Conservation (phyloP, 2,797 vertebrate genomes). For the Arctocebus calabarensis region DNA sequence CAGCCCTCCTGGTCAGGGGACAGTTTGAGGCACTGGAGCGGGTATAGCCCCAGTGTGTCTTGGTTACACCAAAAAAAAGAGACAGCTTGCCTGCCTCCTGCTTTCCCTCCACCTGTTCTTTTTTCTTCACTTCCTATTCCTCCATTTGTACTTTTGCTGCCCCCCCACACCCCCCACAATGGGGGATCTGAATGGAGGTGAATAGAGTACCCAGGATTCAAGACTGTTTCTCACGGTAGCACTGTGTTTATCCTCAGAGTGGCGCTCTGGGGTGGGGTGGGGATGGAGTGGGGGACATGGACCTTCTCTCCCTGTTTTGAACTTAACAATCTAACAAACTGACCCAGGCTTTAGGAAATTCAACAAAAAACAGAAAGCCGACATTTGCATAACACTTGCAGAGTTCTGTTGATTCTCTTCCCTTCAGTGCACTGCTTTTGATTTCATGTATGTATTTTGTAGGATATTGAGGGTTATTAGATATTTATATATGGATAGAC, state of each 20-base stretch:
- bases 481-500: no score
- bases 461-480: no score
- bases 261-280: not conserved
- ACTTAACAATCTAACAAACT: not conserved
- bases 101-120: not conserved
- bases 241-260: not conserved
- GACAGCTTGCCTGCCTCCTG: not conserved
- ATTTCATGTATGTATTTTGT: no score
- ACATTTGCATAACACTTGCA: not conserved
- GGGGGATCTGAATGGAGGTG: not conserved
- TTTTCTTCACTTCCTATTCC: not conserved
- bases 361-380: not conserved
- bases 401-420: no score
- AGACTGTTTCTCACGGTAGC: not conserved
- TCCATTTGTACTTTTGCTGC: not conserved
- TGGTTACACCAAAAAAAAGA: not conserved
- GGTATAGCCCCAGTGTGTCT: not conserved
- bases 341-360: conserved; percentile 1
- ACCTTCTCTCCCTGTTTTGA: not conserved
- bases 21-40: not conserved
- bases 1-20: not conserved
- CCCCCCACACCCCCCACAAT: no score
- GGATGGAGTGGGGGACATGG: not conserved
- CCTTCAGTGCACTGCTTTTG: no score
- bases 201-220: not conserved